Base-by-base conservation (phyloP, 2,888 invertebrate species). In the Myopa tessellatipennis region DNA sequence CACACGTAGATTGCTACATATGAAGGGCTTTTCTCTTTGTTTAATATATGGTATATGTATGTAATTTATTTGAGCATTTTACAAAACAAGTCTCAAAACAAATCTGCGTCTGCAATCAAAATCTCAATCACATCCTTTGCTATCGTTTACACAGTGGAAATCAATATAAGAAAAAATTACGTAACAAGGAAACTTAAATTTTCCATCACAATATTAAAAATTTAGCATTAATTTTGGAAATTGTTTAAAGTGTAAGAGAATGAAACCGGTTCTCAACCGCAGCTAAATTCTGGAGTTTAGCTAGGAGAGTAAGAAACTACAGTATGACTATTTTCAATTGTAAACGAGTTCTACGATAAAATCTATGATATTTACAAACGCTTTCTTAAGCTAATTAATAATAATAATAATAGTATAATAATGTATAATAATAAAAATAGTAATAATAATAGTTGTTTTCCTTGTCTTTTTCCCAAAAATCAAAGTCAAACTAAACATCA, bases 291-390 rank as follows among this genome's bases (percentile, higher is more conserved):
- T 50, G 14, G 50, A 50, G 50, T 50, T 50, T 14, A 50, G 50
- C 50, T 50, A 50, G 14, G 50, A 10, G 2, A 26, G 26, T 34
- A 5, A 55, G 55, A 55, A 5, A 55, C n/a, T 55, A 55, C 5
- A 55, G 5, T 55, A 55, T 55, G 55, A 55, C 55, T 55, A 55
- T 55, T 55, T 55, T n/a, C 16, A n/a, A 55, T 63, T 36, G 34
- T n/a, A 16, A 67, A 67, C 38, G 38, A 67, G 3, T 67, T 40
- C n/a, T 40, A n/a, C 55, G 55, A 16, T 65, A 16, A 55, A 55
- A n/a, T 55, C 63, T 63, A 70, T 34, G 36, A 63, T 73, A 73
- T 73, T 73, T 73, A 73, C 73, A 73, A 61, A 63, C 50, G 73
- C 50, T 26, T 70, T 34, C 65, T 70, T 70, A 70, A 26, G 12